Conservation (phyloP, 2,797 vertebrate genomes). For the Huso huso region DNA sequence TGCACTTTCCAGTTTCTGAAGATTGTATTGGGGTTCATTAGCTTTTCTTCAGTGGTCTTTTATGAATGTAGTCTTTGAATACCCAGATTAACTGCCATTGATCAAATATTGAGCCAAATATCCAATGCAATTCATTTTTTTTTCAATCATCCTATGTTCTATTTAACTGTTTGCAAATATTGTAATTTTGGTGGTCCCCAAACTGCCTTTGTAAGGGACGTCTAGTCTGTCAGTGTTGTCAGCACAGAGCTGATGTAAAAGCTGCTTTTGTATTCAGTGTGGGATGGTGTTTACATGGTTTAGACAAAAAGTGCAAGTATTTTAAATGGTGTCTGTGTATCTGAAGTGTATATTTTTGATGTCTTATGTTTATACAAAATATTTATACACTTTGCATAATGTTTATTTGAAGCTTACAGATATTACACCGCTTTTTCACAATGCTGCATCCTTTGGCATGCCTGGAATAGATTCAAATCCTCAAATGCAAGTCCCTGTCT, state of each 20-base stretch:
- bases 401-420: slow-evolving; percentile 62
- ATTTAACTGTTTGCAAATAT: slow-evolving; percentile 42
- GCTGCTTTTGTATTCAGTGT: slow-evolving; percentile 80
- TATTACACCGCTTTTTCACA: slow-evolving; percentile 38
- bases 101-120: slow-evolving; percentile 38
- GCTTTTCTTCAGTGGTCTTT: background rate
- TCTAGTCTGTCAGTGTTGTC: slow-evolving; percentile 41
- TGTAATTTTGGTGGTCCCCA: slow-evolving; percentile 44
- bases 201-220: slow-evolving; percentile 37
- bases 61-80: slow-evolving; percentile 3
- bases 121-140: background rate
- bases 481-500: too few relatives aligned
- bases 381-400: slow-evolving; percentile 63
- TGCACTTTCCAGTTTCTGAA: slow-evolving; percentile 3
- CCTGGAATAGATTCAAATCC: background rate
- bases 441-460: too few relatives aligned
- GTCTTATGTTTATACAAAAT: slow-evolving; percentile 67
- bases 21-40: background rate
- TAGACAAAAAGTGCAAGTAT: slow-evolving; percentile 66
- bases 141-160: slow-evolving; percentile 19
- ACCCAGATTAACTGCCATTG: background rate
- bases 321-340: slow-evolving; percentile 77
- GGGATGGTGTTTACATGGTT: slow-evolving; percentile 83
- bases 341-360: slow-evolving; percentile 64
- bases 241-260: slow-evolving; percentile 61